phyloP scores from a whole-genome alignment of 2,888 invertebrate genomes.

The Parnassius smintheus region DNA sequence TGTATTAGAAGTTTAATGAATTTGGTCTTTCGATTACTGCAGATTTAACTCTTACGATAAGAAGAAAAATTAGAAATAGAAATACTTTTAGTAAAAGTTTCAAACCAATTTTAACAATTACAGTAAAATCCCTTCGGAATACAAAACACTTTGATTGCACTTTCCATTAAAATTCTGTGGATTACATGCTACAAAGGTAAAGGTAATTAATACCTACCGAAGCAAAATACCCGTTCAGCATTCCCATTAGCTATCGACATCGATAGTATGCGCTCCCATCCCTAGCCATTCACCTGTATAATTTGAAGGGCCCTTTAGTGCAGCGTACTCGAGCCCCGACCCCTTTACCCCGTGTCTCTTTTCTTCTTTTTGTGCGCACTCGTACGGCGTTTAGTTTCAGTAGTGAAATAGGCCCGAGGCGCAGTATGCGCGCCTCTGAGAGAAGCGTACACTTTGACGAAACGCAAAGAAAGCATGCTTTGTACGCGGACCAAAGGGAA shows the following conservation, averaged over 20 bases:
- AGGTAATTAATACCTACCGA: not conserved
- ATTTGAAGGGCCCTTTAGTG: slow-evolving; percentile 60
- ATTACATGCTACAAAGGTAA: slow-evolving; percentile 30
- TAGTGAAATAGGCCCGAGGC: slow-evolving; percentile 14
- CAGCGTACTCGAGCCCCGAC: slow-evolving; percentile 50
- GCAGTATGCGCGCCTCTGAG: not conserved
- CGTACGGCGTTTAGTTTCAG: slow-evolving; percentile 31
- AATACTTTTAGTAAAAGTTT: too few relatives aligned
- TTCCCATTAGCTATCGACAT: slow-evolving; percentile 20
- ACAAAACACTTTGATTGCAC: not conserved
- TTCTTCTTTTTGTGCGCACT: slow-evolving; percentile 38
- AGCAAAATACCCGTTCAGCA: not conserved
- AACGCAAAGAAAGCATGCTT: slow-evolving; percentile 12
- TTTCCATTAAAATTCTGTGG: not conserved
- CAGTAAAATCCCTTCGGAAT: too few relatives aligned
- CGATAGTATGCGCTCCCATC: slow-evolving; percentile 28
- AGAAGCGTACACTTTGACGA: not conserved
- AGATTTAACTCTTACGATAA: too few relatives aligned
- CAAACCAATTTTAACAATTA: too few relatives aligned
- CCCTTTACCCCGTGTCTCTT: slow-evolving; percentile 60
- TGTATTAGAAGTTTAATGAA: too few relatives aligned
- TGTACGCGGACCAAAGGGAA: not conserved
- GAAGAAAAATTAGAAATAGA: too few relatives aligned
- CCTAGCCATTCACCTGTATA: slow-evolving; percentile 60
- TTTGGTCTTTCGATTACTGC: too few relatives aligned